A percentile compares a stretch with the other conserved stretches of the same genome.
Evolutionary conservation across 2,113 vertebrate species (phyloP).

Genomic region (Centrocercus urophasianus): DNA sequence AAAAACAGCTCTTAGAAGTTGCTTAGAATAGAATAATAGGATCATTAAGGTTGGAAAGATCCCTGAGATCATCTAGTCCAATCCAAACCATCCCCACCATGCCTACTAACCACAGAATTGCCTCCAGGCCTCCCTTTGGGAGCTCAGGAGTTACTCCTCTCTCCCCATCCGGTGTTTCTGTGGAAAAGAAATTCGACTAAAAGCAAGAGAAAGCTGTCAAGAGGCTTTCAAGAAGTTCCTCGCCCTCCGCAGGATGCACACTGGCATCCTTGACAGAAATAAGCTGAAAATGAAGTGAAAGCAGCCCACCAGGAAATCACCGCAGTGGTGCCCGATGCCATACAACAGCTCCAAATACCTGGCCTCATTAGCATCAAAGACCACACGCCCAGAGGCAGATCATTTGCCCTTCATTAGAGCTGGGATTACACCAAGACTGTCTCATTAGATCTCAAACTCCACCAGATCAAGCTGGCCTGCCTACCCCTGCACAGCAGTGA

Average conservation of each 20-base stretch:
- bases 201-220: neutral
- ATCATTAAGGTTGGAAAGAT: too few relatives aligned
- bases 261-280: neutral
- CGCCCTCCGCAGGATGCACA: neutral
- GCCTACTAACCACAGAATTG: neutral
- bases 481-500: neutral
- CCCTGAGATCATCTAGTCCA: too few relatives aligned
- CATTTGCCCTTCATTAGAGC: neutral
- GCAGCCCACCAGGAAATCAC: neutral
- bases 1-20: neutral
- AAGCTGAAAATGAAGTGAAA: neutral
- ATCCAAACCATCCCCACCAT: too few relatives aligned
- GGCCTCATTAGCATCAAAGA: neutral
- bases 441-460: neutral
- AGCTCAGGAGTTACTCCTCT: neutral
- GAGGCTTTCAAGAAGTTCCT: neutral
- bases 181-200: neutral
- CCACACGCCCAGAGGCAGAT: neutral
- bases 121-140: neutral
- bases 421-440: neutral
- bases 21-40: neutral
- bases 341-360: neutral
- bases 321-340: accelerated
- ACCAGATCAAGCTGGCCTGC: neutral
- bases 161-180: accelerated